These are phyloP conservation scores for Anthopleura xanthogrammica DNA, from an alignment of 92 coral and sea anemone species.

Conservation along the genomic window DNA sequence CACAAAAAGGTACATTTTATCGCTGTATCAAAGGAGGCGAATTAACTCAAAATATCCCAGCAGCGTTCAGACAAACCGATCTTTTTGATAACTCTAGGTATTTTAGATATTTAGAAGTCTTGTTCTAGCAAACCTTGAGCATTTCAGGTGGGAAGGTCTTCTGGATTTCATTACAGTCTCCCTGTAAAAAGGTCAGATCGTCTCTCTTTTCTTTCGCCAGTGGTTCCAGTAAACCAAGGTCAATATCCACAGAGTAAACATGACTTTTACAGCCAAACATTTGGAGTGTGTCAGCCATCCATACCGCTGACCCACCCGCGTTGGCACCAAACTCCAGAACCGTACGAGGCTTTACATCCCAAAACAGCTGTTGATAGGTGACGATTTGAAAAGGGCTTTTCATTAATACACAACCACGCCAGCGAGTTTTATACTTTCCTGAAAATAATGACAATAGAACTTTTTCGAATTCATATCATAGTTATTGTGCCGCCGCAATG, in stretches of 20 bases:
- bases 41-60: no score
- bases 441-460: no score
- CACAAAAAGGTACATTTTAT: no score
- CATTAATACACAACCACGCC: conserved; percentile 10
- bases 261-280: conserved; percentile 33
- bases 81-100: no score
- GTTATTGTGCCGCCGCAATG: no score
- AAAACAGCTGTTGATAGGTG: conserved; percentile 6
- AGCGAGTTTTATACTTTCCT: conserved; percentile 14
- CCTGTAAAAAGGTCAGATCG: conserved; percentile 29
- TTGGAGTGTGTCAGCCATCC: conserved; percentile 55
- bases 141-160: not conserved
- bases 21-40: no score
- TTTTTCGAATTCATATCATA: no score
- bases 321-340: conserved; percentile 38
- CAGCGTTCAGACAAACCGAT: no score
- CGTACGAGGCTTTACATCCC: conserved; percentile 11
- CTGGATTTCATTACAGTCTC: conserved; percentile 14
- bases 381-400: conserved; percentile 8
- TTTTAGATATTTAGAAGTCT: no score
- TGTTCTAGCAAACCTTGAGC: conserved; percentile 6
- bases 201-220: conserved; percentile 31
- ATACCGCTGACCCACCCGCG: conserved; percentile 61
- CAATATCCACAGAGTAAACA: conserved; percentile 43
- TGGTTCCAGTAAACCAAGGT: conserved; percentile 35